phyloP scores from a whole-genome alignment of 2,797 vertebrate genomes.

The Arnoldichthys spilopterus region DNA sequence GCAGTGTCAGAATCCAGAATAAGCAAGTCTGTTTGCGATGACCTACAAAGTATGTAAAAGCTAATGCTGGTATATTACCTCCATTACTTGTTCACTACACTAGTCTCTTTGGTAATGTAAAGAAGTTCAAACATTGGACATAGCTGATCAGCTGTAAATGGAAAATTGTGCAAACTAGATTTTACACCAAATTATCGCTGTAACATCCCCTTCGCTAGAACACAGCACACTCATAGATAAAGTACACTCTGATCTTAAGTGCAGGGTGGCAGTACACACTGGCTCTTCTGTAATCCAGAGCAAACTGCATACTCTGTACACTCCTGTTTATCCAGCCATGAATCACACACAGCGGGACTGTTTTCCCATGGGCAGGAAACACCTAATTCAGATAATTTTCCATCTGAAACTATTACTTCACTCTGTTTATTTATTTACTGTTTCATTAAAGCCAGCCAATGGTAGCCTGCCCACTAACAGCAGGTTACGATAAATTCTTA shows the following conservation, averaged over 20 bases:
- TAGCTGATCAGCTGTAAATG: neutral
- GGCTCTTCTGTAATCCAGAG: slow-evolving; percentile 1
- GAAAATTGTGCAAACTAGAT: neutral
- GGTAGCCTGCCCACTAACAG: slow-evolving; percentile 48
- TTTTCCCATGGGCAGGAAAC: slow-evolving; percentile 69
- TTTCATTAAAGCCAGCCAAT: slow-evolving; percentile 54
- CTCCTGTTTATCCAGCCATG: slow-evolving; percentile 61
- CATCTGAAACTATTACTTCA: slow-evolving; percentile 70
- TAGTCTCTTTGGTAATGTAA: too few relatives aligned
- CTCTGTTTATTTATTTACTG: slow-evolving; percentile 71
- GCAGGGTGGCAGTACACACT: neutral
- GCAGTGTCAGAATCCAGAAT: too few relatives aligned
- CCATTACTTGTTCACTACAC: too few relatives aligned
- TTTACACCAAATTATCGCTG: neutral
- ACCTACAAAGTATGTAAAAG: too few relatives aligned
- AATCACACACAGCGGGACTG: slow-evolving; percentile 73
- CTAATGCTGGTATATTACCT: too few relatives aligned
- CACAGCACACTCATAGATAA: neutral
- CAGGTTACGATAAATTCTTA: slow-evolving; percentile 47
- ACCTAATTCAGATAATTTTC: slow-evolving; percentile 75
- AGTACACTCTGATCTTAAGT: neutral
- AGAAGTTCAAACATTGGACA: too few relatives aligned
- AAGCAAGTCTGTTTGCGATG: too few relatives aligned
- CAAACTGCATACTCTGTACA: neutral
- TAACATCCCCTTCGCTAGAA: neutral